A percentile compares a stretch with the other conserved stretches of the same genome.
Evolutionary conservation across 1,140 invertebrate species (phyloP).

Genomic region (Thalassaphorura encarpata): DNA sequence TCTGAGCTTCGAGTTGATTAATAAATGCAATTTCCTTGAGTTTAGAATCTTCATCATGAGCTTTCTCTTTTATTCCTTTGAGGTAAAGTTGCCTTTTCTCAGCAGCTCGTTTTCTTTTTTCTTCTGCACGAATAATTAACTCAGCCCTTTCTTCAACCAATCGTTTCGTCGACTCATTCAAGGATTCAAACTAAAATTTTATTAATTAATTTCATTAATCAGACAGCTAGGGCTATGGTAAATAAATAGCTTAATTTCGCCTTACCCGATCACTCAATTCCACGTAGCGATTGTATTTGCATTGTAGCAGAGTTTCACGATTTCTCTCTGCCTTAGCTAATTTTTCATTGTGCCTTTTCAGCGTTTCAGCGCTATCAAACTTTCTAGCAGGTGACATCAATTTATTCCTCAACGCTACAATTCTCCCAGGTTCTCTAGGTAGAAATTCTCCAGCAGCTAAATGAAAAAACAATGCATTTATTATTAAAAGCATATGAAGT

Average conservation of each 20-base stretch:
- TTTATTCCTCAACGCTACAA: slow-evolving; percentile 24
- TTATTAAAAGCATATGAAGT: neutral
- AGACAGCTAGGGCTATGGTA: neutral
- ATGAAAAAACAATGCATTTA: neutral
- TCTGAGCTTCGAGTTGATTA: slow-evolving; percentile 89
- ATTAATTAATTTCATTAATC: no score
- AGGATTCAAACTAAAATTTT: slow-evolving; percentile 62
- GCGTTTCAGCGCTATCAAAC: slow-evolving; percentile 28
- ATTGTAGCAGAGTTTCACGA: slow-evolving; percentile 23
- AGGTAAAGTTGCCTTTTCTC: slow-evolving; percentile 75
- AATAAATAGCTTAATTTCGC: neutral
- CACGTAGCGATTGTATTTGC: slow-evolving; percentile 30
- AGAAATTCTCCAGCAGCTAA: slow-evolving; percentile 18
- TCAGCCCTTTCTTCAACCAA: slow-evolving; percentile 70
- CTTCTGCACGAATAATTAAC: slow-evolving; percentile 56
- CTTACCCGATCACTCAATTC: slow-evolving; percentile 26
- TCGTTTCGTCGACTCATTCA: slow-evolving; percentile 75
- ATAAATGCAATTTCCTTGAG: slow-evolving; percentile 96
- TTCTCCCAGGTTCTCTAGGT: slow-evolving; percentile 11
- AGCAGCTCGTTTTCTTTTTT: slow-evolving; percentile 69
- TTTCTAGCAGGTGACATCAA: slow-evolving; percentile 28
- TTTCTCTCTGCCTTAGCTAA: slow-evolving; percentile 30
- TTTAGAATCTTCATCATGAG: slow-evolving; percentile 95
- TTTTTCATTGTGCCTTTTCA: slow-evolving; percentile 21
- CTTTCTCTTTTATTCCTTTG: slow-evolving; percentile 78